Evolutionary conservation across 1,140 invertebrate genomes (phyloP).

Genomic region (Nasonia giraulti): DNA sequence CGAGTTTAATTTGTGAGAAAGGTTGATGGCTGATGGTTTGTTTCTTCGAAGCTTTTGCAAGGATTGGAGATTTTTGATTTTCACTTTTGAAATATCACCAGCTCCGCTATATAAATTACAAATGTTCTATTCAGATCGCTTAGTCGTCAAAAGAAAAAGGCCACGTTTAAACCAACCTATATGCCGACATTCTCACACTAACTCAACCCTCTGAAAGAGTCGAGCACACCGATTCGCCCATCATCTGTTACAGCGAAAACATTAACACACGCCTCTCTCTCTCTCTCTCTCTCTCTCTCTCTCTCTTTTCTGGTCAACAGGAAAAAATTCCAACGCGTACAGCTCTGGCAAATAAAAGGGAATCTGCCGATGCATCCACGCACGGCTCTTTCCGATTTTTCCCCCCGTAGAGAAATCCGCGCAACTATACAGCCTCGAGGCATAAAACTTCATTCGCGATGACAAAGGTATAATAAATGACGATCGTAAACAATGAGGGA

Average conservation of each 20-base stretch:
- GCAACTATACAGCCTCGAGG: neutral
- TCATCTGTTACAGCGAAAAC: neutral
- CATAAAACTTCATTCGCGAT: conserved; percentile 20
- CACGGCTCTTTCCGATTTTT: neutral
- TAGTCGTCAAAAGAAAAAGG: too few species aligned
- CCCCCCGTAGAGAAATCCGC: neutral
- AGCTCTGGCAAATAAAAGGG: neutral
- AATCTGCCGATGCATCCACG: neutral
- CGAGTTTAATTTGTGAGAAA: neutral
- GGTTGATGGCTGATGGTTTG: too few species aligned
- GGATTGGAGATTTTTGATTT: neutral
- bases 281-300: too few species aligned
- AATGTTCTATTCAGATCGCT: too few species aligned
- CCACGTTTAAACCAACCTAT: too few species aligned
- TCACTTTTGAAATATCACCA: neutral
- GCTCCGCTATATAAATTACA: too few species aligned
- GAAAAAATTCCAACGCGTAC: neutral
- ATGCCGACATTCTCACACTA: too few species aligned
- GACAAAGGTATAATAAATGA: conserved; percentile 30
- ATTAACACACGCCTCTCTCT: neutral
- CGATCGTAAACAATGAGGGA: conserved; percentile 24
- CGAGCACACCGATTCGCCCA: neutral
- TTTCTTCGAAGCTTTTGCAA: too few species aligned
- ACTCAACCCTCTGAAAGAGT: too few species aligned
- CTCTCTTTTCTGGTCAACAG: neutral